Base-by-base conservation (phyloP, 2,888 invertebrate genomes). In the Tachina grossa region DNA sequence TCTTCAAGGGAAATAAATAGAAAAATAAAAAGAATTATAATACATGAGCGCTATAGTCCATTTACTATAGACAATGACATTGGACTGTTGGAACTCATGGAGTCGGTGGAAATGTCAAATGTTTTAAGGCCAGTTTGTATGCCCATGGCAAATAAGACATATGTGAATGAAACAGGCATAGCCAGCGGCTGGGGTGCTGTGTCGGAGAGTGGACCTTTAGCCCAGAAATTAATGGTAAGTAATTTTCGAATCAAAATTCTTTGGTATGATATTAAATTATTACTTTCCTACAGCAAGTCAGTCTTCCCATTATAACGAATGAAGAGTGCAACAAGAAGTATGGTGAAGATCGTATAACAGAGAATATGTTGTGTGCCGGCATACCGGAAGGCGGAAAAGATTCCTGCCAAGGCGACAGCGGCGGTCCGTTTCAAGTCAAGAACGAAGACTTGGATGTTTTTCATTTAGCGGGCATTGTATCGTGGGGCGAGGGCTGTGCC, bases 31-130 rank as follows among this genome's bases (percentile, higher is more conserved):
- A 92, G 91, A 53, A 93, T 95, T 9, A 92, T 94, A 16, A 93
- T 93, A 22, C 96, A 96, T 89, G 93, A 94, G 53, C 93, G 94
- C 2, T 97, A 97, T 92, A 96, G 95, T 88, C 94, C 95, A 0
- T 93, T 94, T 9, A 96, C 94, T 84, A 97, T 96, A 89, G 96
- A 97, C 84, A 97, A 97, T 89, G 97, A 97, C 89, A 96, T 97
- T 81, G 97, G 97, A 0, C 91, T 97, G 19, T 90, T 98, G 14
- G 95, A 94, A 88, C 92, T 97, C 78, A 94, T 94, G 81, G 92
- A 94, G 72, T 93, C 94, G 84, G 94, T 96, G 2, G 91, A 93
- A 55, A 93, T 95, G 45, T 93, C 93, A 68, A 94, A 94, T 13
- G 92, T 94, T 10, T 92, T 97, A 85, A 94, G 95, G 63, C 97